Evolutionary conservation across 1,140 invertebrate species (phyloP).

Genomic region (Rhyacophila brunnea): DNA sequence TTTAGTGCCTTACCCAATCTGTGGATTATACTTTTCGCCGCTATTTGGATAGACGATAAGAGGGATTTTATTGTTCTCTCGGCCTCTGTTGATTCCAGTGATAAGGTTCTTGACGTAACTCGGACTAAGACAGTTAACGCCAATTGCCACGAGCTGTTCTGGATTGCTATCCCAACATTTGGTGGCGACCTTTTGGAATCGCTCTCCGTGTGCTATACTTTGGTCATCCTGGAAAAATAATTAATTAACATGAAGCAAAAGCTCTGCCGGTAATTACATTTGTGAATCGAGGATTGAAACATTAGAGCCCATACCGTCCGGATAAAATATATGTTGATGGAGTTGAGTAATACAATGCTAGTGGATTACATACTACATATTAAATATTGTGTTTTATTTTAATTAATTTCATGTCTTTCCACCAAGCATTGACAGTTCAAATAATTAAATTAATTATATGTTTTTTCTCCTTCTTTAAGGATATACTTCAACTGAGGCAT

Average conservation of each 20-base stretch:
- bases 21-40: slow-evolving; percentile 66
- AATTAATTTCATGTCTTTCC: too few species aligned
- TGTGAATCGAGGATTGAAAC: neutral
- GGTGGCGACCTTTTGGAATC: slow-evolving; percentile 62
- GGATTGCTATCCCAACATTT: slow-evolving; percentile 63
- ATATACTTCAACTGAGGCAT: too few species aligned
- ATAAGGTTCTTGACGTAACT: slow-evolving; percentile 59
- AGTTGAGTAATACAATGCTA: too few species aligned
- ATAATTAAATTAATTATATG: too few species aligned
- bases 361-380: too few species aligned
- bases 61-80: slow-evolving; percentile 54
- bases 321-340: too few species aligned
- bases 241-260: neutral
- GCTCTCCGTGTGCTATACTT: slow-evolving; percentile 72
- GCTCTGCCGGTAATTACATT: neutral
- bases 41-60: slow-evolving; percentile 79
- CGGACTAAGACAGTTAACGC: slow-evolving; percentile 78
- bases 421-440: too few species aligned
- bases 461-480: too few species aligned
- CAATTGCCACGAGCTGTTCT: slow-evolving; percentile 73
- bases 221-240: slow-evolving; percentile 55
- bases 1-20: slow-evolving; percentile 51
- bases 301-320: too few species aligned
- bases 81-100: slow-evolving; percentile 55
- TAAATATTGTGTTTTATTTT: too few species aligned